phyloP scores from a whole-genome alignment of 2,888 invertebrate genomes.

The Lithophane leautieri region DNA sequence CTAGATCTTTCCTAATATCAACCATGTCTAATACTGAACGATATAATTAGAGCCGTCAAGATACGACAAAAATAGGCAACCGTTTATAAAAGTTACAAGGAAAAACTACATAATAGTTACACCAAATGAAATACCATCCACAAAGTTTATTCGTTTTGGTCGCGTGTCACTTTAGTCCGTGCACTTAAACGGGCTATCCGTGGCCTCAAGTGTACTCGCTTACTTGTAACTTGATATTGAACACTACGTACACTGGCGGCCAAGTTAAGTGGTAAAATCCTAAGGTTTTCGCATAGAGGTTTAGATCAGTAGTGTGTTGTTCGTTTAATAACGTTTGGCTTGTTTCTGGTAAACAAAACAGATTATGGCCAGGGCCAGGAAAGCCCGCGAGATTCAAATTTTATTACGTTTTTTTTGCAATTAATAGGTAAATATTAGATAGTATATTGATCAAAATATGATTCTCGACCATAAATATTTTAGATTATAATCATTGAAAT shows the following conservation, averaged over 20 bases:
- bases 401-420: neutral
- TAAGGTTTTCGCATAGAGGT: conserved; percentile 38
- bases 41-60: neutral
- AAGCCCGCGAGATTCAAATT: neutral
- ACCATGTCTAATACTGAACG: neutral
- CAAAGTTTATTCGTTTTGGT: conserved; percentile 59
- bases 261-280: conserved; percentile 60
- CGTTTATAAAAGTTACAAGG: conserved; percentile 7
- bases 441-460: neutral
- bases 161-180: conserved; percentile 62
- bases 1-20: neutral
- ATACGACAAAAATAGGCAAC: neutral
- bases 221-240: conserved; percentile 66
- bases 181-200: conserved; percentile 64
- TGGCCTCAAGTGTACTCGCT: conserved; percentile 65
- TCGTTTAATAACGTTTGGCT: conserved; percentile 27
- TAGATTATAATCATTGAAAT: too few species aligned
- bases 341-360: conserved; percentile 5
- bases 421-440: neutral
- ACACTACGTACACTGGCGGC: conserved; percentile 58
- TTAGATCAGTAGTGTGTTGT: conserved; percentile 18
- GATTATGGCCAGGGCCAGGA: neutral
- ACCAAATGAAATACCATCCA: conserved; percentile 57
- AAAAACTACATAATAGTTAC: conserved; percentile 32
- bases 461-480: neutral